These are phyloP conservation scores for Myripristis murdjan DNA, from an alignment of 2,797 vertebrate species.

Conservation along the genomic window DNA sequence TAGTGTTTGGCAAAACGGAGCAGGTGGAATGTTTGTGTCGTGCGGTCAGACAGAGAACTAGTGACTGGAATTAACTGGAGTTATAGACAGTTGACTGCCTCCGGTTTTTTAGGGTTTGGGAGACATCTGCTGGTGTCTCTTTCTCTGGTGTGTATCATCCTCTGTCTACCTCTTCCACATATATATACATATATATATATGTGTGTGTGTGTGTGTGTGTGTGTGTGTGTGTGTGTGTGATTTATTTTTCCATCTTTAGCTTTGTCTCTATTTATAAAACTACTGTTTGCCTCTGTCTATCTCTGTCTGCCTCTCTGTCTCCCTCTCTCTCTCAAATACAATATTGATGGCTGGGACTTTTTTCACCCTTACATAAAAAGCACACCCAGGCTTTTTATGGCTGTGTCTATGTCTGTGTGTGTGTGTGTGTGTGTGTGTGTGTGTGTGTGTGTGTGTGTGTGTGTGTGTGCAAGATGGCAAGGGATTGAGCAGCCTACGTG, in stretches of 20 bases:
- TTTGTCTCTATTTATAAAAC: conserved; percentile 45
- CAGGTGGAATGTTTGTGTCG: too few relatives aligned
- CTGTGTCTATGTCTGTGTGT: too few relatives aligned
- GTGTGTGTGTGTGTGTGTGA: not conserved
- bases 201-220: too few relatives aligned
- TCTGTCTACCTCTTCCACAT: too few relatives aligned
- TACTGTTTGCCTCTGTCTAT: conserved; percentile 6
- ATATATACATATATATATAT: too few relatives aligned
- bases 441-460: too few relatives aligned
- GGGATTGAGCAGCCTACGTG: too few relatives aligned
- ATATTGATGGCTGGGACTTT: conserved; percentile 65
- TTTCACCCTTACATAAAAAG: conserved; percentile 57
- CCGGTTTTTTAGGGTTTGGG: not conserved
- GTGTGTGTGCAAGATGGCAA: too few relatives aligned
- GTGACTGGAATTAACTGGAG: too few relatives aligned
- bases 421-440: too few relatives aligned
- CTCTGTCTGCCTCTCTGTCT: conserved; percentile 1
- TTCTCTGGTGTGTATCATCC: not conserved
- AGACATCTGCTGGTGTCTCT: not conserved
- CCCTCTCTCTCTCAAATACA: conserved; percentile 48
- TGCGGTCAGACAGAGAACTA: too few relatives aligned
- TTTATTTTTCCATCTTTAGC: not conserved
- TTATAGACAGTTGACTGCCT: not conserved
- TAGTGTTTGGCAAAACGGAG: too few relatives aligned
- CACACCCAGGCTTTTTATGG: conserved; percentile 56